Evolutionary conservation across 2,113 vertebrate genomes (phyloP), one percentile per base, ranked within the genome.

Genomic region (Ia io): DNA sequence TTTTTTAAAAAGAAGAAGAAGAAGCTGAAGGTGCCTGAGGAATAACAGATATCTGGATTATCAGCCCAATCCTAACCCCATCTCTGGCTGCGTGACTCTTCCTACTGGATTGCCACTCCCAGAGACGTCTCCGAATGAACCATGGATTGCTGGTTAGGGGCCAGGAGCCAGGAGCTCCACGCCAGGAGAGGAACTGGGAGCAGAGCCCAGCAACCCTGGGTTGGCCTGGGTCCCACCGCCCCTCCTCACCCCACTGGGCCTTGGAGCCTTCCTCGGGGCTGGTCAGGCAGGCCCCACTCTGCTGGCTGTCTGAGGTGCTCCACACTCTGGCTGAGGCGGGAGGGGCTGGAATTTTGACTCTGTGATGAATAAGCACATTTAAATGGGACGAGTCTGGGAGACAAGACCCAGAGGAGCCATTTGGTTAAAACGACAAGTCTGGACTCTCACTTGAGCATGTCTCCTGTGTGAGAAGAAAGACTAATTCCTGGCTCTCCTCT

Each of bases 401-500:
- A 49, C 42, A 1, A 22, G 6, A 67, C 78, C 23, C 91, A 18
- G 86, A 32, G 47, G 47, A 67, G 42, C 49, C 35, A 1, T 63
- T 93, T 8, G 79, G 84, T 91, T 69, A 56, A 84, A 90, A 91
- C 37, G 40, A 93, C 73, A 84, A 73, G 67, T 69, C 93, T 89
- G 90, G 73, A 85, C 30, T 84, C 84, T 89, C 80, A 18, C 44
- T 96, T n/a, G 65, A 93, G 47, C 76, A 0, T 44, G 32, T 83
- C 71, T 93, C 44, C 40, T 17, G 44, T 47, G 18, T 5, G 49
- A 85, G 28, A 82, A 83, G 51, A 42, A 42, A 95, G 53, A 47
- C 18, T 11, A 35, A 22, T 25, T 65, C 73, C 28, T 20, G n/a
- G 35, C 30, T 61, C 44, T 49, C 49, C 25, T 4, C 76, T 23